Evolutionary conservation across 2,888 invertebrate species (phyloP).

Genomic region (Myathropa florea): DNA sequence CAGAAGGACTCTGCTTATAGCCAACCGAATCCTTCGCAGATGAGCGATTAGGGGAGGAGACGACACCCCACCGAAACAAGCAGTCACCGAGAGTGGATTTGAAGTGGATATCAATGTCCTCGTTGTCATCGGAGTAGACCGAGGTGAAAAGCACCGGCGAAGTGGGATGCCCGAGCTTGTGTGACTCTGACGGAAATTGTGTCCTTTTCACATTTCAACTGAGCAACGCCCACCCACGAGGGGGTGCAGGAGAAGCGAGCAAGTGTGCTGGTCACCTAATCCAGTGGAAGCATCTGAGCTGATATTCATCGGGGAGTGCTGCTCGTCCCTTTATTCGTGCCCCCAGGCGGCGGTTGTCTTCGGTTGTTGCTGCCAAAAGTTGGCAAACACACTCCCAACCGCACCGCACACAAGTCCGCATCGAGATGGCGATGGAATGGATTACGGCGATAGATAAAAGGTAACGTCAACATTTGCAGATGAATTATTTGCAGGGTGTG

Average conservation of each 20-base stretch:
- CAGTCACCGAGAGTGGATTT: background rate
- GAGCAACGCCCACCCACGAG: background rate
- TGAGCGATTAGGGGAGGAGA: constrained; percentile 17
- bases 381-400: constrained; percentile 50
- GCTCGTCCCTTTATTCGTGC: constrained; percentile 1
- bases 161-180: background rate
- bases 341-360: background rate
- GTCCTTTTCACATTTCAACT: background rate
- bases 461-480: constrained; percentile 75
- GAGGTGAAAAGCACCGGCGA: background rate
- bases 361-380: constrained; percentile 49
- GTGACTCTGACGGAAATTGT: background rate
- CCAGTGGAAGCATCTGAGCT: background rate
- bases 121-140: background rate
- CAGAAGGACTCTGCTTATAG: constrained; percentile 23
- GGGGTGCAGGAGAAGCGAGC: no score
- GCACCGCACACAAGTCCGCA: constrained; percentile 42
- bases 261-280: constrained; percentile 51
- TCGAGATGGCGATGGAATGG: constrained; percentile 82
- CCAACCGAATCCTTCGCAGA: background rate
- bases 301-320: background rate
- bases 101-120: background rate
- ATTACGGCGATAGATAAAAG: constrained; percentile 83
- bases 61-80: background rate
- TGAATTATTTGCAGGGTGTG: constrained; percentile 44